Evolutionary conservation across 1,140 invertebrate genomes (phyloP), one percentile per base, ranked within the genome.

Genomic region (Cephus cinctus): DNA sequence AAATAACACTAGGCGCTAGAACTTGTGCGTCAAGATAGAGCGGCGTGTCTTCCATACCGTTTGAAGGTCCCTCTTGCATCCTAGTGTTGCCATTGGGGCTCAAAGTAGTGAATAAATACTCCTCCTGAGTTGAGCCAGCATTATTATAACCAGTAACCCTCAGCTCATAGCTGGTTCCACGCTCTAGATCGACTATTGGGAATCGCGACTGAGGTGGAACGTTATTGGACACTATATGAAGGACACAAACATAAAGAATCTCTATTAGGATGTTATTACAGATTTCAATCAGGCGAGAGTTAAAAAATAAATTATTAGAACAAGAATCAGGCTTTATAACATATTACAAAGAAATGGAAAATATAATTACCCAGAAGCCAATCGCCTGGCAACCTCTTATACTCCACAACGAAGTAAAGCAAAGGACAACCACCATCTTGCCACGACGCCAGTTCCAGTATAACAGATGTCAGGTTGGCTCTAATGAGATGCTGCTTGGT

Each of bases 61-160:
- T 69, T 31, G 67, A 46, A 30, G 69, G 69, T 31, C 68, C 61
- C 31, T 69, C 65, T 50, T 71, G 69, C 52, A 72, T 63, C 40
- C 63, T 63, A 48, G 65, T 69, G 34, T 57, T 80, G 49, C 83
- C 83, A 45, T 60, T 69, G 47, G 73, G 63, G 47, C 74, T 77
- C 27, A 83, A 72, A 8, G 86, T 89, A 23, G 77, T 79, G 68
- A 88, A 86, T 52, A 78, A 72, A 58, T 86, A 86, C 52, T 85
- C 80, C 43, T 78, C 79, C 30, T 83, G 79, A 14, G 83, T 85
- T 20, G 82, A 81, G 2, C 87, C 87, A 5, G 86, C 86, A 61
- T 85, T 83, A 65, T 87, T 89, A 54, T 83, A 80, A 8, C 86
- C 86, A 6, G 80, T 83, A 4, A 89, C 78, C 27, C 81, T 72